Conservation (phyloP, 2,113 vertebrate genomes). For the Panthera leo region DNA sequence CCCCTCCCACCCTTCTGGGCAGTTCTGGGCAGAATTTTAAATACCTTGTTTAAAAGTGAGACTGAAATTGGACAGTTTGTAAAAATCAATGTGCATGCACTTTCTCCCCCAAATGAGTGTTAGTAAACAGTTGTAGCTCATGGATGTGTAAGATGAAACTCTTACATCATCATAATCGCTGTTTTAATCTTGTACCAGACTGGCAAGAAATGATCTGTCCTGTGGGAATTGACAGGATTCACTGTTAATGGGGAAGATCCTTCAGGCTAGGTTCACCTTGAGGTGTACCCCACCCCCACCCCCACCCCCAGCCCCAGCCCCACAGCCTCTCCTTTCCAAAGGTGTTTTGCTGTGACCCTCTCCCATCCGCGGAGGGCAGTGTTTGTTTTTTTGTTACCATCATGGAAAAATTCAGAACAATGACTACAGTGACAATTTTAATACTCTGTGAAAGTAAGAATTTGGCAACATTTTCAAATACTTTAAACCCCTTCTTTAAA, state of each 20-base stretch:
- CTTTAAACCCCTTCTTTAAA: neutral
- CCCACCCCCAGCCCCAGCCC: neutral
- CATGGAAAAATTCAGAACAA: neutral
- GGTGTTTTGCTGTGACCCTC: neutral
- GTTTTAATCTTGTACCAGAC: slow-evolving; percentile 68
- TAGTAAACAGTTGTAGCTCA: slow-evolving; percentile 67
- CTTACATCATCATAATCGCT: slow-evolving; percentile 73
- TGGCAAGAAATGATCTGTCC: slow-evolving; percentile 74
- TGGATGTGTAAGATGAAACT: slow-evolving; percentile 76
- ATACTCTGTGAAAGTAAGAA: neutral
- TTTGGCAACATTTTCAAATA: slow-evolving; percentile 6
- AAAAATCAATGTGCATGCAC: neutral
- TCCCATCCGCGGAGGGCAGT: neutral
- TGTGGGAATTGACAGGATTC: slow-evolving; percentile 61
- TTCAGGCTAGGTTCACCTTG: neutral
- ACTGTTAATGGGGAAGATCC: neutral
- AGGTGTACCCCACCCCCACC: no score
- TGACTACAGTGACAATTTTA: neutral
- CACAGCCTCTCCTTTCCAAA: neutral
- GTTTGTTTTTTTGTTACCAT: neutral
- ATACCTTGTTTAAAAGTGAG: neutral
- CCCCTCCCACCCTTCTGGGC: neutral
- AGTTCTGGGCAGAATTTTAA: neutral
- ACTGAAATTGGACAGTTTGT: neutral
- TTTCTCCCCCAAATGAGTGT: neutral